Evolutionary conservation across 2,888 invertebrate species (phyloP).

Genomic region (Erynnis tages): DNA sequence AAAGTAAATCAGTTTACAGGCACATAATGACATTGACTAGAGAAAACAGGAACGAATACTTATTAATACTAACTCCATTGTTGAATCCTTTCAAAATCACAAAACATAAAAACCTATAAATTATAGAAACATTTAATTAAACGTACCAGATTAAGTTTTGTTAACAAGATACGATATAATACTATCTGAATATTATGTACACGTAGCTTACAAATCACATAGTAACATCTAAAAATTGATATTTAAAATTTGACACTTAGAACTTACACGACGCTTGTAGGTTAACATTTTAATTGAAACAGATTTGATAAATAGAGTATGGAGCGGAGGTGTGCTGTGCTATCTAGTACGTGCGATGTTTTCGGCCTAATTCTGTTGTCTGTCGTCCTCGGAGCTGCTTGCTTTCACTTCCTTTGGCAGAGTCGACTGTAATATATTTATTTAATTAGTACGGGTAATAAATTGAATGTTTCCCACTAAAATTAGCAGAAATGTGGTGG

Average conservation of each 20-base stretch:
- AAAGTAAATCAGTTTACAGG: conserved; percentile 1
- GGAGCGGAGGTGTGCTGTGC: conserved; percentile 56
- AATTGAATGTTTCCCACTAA: background rate
- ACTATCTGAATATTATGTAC: conserved; percentile 69
- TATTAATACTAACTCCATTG: too few relatives aligned
- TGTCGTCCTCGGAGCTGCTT: conserved; percentile 67
- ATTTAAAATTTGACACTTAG: conserved; percentile 53
- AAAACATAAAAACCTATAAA: background rate
- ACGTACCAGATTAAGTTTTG: conserved; percentile 8
- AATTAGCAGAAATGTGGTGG: too few relatives aligned
- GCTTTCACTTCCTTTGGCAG: conserved; percentile 74
- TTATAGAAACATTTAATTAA: too few relatives aligned
- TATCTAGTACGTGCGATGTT: conserved; percentile 34
- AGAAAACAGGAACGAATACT: background rate
- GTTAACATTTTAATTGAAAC: conserved; percentile 32
- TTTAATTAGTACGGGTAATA: background rate
- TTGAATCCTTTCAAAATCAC: background rate
- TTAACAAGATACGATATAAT: conserved; percentile 54
- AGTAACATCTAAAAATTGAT: conserved; percentile 65
- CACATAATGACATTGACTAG: conserved; percentile 2
- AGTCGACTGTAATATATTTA: conserved; percentile 52
- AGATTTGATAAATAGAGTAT: conserved; percentile 42
- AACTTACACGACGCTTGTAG: conserved; percentile 39
- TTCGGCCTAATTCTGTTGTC: conserved; percentile 64
- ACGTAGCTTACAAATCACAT: conserved; percentile 62